phyloP scores from a whole-genome alignment of 1,140 invertebrate species.

The Zaprionus davidi region DNA sequence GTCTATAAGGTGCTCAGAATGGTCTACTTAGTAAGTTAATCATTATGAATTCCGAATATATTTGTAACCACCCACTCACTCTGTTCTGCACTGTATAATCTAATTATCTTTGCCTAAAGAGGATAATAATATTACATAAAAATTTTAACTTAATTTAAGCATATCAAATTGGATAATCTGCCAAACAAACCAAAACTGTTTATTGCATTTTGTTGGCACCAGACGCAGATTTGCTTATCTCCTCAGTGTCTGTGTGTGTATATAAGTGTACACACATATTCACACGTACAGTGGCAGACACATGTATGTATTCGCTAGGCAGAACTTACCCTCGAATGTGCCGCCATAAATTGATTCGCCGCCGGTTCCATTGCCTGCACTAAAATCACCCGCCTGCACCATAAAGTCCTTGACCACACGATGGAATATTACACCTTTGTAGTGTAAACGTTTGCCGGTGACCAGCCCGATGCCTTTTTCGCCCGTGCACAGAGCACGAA shows the following conservation, averaged over 20 bases:
- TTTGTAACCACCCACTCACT: neutral
- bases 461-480: conserved; percentile 91
- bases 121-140: neutral
- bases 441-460: conserved; percentile 90
- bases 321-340: conserved; percentile 90
- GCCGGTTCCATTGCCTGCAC: conserved; percentile 95
- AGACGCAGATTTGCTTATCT: neutral
- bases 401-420: conserved; percentile 97
- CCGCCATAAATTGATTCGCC: conserved; percentile 96
- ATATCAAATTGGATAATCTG: neutral
- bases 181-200: neutral
- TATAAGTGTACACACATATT: neutral
- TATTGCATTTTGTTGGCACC: neutral
- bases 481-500: conserved; percentile 95
- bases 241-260: conserved; percentile 4
- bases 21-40: no score
- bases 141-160: neutral
- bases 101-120: neutral
- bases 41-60: neutral
- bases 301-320: neutral
- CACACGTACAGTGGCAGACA: conserved; percentile 15
- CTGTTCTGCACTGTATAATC: neutral
- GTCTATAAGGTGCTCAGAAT: neutral
- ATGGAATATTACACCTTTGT: conserved; percentile 94
- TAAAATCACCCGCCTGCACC: conserved; percentile 94